Evolutionary conservation across 2,113 vertebrate species (phyloP), one percentile per base, ranked within the genome.

Genomic region (Festucalex cinctus): DNA sequence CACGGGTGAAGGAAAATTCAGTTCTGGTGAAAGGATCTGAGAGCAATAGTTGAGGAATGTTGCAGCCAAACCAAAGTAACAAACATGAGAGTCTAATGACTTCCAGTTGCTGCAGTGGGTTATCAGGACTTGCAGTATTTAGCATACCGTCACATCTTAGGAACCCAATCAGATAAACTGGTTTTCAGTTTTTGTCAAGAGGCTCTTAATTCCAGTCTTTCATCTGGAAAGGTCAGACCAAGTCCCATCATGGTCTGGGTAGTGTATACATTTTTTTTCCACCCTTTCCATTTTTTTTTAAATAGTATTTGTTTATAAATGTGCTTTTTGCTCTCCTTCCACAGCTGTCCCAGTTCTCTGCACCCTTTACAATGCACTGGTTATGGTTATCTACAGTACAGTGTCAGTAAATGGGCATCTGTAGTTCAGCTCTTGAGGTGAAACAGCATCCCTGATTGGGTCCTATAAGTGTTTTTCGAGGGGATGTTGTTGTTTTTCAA

Each of bases 401-500:
- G 20, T 9, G 2, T 9, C 48, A 49, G 20, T n/a, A 79, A 90
- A 90, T 82, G 73, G 69, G 46, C 79, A 75, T 88, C 86, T 87
- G 83, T 90, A 81, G 68, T 58, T 66, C 12, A 54, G 70, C 75
- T 56, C 65, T 71, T 60, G 64, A 76, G 69, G 73, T 74, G 80
- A 85, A 87, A 86, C 65, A 41, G 57, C 76, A 83, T 83, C 80
- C 73, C 63, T 56, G 78, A 79, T 82, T 69, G 64, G 75, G 43
- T 3, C 39, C 71, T 76, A 49, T 65, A 51, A 79, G 59, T 7
- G 24, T 77, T 80, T 82, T 82, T 75, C 76, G 76, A 82, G 74
- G 59, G 77, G 73, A 71, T 76, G 77, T 75, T 83, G 84, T 85
- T 88, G 82, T 77, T 69, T 81, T 83, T 74, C 65, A 64, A 80